Evolutionary conservation across 1,140 invertebrate species (phyloP).

Genomic region (Chironomus tepperi): DNA sequence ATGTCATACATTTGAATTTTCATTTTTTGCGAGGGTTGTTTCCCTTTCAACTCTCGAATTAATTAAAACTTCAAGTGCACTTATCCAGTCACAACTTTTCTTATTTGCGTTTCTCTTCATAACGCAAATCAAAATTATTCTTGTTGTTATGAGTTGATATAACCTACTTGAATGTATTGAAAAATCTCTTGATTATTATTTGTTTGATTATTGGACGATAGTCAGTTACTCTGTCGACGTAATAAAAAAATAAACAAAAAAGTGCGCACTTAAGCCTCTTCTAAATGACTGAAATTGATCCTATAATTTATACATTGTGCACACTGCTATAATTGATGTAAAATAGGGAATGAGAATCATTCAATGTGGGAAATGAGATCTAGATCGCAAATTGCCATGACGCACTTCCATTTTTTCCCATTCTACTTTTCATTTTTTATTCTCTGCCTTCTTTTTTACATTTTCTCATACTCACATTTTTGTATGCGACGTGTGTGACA

Average conservation of each 20-base stretch:
- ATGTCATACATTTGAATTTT: slow-evolving; percentile 4
- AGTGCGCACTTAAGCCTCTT: too few relatives aligned
- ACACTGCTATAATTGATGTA: neutral
- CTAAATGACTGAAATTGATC: too few relatives aligned
- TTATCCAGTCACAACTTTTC: slow-evolving; percentile 3
- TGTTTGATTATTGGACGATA: too few relatives aligned
- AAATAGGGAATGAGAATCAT: neutral
- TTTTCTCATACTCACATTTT: neutral
- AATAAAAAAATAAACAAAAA: slow-evolving; percentile 15
- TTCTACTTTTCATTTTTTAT: neutral
- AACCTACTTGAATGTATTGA: too few relatives aligned
- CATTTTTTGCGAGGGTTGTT: neutral
- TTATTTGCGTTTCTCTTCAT: too few relatives aligned
- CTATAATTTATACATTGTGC: too few relatives aligned
- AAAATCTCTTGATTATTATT: too few relatives aligned
- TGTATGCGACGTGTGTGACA: neutral
- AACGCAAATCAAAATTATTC: too few relatives aligned
- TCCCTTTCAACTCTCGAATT: neutral
- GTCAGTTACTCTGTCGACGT: neutral
- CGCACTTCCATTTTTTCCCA: slow-evolving; percentile 12
- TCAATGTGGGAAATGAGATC: neutral
- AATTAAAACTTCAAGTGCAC: slow-evolving; percentile 22
- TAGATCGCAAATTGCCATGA: neutral
- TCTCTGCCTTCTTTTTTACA: too few relatives aligned
- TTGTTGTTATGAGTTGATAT: too few relatives aligned